phyloP scores from a whole-genome alignment of 2,888 invertebrate species.

The Temnothorax ravouxi region DNA sequence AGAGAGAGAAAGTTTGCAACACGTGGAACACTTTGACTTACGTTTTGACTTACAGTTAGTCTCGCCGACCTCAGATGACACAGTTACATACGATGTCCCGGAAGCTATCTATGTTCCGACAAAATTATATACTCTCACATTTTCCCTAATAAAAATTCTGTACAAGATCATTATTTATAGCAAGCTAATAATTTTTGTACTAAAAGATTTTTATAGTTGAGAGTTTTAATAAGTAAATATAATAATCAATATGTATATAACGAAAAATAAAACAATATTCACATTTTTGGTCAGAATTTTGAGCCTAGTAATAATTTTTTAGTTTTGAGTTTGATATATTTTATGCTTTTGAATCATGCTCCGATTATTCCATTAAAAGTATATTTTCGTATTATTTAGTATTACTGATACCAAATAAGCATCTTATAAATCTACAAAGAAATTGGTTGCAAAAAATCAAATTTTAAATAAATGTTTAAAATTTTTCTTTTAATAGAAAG shows the following conservation, averaged over 20 bases:
- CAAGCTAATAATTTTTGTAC: neutral
- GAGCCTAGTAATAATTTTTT: neutral
- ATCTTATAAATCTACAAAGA: neutral
- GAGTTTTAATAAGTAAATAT: neutral
- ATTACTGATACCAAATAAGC: neutral
- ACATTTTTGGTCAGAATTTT: neutral
- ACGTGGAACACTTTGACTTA: constrained; percentile 47
- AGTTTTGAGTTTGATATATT: neutral
- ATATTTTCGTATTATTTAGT: neutral
- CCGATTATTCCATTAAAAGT: neutral
- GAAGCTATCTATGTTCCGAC: neutral
- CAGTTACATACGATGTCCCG: neutral
- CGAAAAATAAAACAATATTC: neutral
- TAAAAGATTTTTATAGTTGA: neutral
- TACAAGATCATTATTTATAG: neutral
- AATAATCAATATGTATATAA: neutral
- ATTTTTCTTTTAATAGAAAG: neutral
- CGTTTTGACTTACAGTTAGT: constrained; percentile 34
- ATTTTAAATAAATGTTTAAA: neutral
- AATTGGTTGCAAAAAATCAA: neutral
- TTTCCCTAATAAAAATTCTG: neutral
- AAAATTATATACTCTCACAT: neutral
- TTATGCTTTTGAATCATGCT: neutral
- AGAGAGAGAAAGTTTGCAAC: neutral
- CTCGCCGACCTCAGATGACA: constrained; percentile 20